Conservation (phyloP, 2,113 vertebrate species). For the Thomomys bottae region DNA sequence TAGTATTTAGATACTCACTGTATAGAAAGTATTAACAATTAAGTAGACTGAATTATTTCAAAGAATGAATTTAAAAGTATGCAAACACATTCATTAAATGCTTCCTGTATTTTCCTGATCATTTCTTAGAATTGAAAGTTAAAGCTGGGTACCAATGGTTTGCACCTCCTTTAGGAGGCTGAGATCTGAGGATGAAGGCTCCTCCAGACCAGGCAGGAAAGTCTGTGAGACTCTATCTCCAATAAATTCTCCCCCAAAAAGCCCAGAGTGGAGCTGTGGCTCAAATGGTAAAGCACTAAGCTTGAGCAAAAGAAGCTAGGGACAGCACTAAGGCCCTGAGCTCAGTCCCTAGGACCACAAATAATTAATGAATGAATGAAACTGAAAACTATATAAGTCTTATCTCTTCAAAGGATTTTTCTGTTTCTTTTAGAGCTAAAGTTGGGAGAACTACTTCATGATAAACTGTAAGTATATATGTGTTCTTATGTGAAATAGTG, state of each 20-base stretch:
- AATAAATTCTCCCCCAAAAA: too few relatives aligned
- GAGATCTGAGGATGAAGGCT: too few relatives aligned
- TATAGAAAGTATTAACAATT: background rate
- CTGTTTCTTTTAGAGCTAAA: conserved; percentile 92
- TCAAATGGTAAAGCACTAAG: too few relatives aligned
- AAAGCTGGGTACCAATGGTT: background rate
- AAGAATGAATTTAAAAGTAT: conserved; percentile 52
- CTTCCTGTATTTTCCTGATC: background rate
- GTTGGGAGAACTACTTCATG: conserved; percentile 98
- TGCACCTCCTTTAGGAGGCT: background rate
- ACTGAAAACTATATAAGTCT: too few relatives aligned
- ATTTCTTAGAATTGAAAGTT: conserved; percentile 41
- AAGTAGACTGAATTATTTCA: conserved; percentile 23
- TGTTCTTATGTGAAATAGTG: conserved; percentile 7
- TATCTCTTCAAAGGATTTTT: conserved; percentile 60
- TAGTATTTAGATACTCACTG: too few relatives aligned
- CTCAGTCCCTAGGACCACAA: too few relatives aligned
- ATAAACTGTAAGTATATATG: conserved; percentile 95
- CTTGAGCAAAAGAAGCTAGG: too few relatives aligned
- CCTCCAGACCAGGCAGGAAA: too few relatives aligned
- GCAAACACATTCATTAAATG: background rate
- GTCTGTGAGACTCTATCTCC: too few relatives aligned
- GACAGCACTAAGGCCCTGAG: too few relatives aligned
- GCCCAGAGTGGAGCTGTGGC: too few relatives aligned
- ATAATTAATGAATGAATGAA: too few relatives aligned